phyloP scores from a whole-genome alignment of 2,797 vertebrate genomes.

The Scomberomorus guttatus region DNA sequence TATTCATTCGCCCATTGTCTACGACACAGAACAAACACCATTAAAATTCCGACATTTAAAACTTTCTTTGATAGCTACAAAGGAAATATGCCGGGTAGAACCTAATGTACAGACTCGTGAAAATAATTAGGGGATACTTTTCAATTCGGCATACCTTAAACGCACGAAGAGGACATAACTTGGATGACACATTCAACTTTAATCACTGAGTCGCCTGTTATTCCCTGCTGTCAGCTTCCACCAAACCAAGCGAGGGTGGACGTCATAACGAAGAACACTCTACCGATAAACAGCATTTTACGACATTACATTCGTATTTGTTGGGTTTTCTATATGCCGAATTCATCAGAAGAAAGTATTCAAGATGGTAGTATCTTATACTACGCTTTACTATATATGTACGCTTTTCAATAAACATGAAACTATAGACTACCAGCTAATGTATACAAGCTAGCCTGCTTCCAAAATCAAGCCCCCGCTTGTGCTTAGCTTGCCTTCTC shows the following conservation, averaged over 20 bases:
- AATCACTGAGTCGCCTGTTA: background rate
- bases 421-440: background rate
- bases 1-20: background rate
- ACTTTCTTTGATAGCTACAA: fast-evolving
- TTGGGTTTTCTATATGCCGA: background rate
- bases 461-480: background rate
- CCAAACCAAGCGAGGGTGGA: background rate
- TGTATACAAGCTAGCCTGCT: background rate
- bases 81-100: fast-evolving
- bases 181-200: background rate
- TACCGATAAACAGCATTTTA: background rate
- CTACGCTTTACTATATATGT: no score
- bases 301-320: background rate
- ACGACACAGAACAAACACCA: background rate
- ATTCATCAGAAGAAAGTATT: background rate
- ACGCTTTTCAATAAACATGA: background rate
- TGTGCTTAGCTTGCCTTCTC: background rate
- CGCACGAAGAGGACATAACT: background rate
- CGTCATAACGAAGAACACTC: background rate
- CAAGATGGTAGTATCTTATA: fast-evolving
- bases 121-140: background rate
- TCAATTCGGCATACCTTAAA: background rate
- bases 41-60: background rate
- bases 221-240: background rate
- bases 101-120: fast-evolving